Evolutionary conservation across 1,140 invertebrate genomes (phyloP).

Genomic region (Matsumurasca onukii): DNA sequence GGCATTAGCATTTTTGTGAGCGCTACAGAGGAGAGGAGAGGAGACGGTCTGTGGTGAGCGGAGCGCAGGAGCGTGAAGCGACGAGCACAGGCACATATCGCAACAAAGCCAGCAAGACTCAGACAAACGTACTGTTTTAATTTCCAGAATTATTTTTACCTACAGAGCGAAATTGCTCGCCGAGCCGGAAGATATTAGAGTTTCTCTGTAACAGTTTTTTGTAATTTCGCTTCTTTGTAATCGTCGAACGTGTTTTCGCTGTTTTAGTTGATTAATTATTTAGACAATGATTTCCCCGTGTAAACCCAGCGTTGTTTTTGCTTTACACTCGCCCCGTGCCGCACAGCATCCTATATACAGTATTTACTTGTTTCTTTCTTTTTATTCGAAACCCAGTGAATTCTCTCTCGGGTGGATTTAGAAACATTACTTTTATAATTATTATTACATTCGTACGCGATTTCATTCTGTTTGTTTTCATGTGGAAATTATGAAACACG

Average conservation of each 20-base stretch:
- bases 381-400: no score
- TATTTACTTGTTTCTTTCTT: no score
- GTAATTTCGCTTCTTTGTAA: slow-evolving; percentile 27
- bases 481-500: no score
- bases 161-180: slow-evolving; percentile 15
- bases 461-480: no score
- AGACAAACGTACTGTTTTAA: slow-evolving; percentile 28
- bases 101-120: slow-evolving; percentile 12
- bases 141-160: slow-evolving; percentile 29
- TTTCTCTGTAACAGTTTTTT: slow-evolving; percentile 10
- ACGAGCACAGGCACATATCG: no score
- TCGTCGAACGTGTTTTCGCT: slow-evolving; percentile 23
- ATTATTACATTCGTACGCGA: no score
- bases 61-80: slow-evolving; percentile 11
- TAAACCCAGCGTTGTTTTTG: background rate
- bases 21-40: no score
- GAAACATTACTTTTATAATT: no score
- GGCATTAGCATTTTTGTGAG: slow-evolving; percentile 29
- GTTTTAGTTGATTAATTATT: slow-evolving; percentile 28
- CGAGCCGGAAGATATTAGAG: slow-evolving; percentile 23
- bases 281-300: slow-evolving; percentile 21
- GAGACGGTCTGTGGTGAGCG: background rate
- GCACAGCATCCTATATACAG: background rate
- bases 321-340: background rate
- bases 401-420: no score